Percentiles rank a stretch among this genome's conserved stretches.
phyloP scores from a whole-genome alignment of 2,113 vertebrate species.

The Actenoides lindsayi region DNA sequence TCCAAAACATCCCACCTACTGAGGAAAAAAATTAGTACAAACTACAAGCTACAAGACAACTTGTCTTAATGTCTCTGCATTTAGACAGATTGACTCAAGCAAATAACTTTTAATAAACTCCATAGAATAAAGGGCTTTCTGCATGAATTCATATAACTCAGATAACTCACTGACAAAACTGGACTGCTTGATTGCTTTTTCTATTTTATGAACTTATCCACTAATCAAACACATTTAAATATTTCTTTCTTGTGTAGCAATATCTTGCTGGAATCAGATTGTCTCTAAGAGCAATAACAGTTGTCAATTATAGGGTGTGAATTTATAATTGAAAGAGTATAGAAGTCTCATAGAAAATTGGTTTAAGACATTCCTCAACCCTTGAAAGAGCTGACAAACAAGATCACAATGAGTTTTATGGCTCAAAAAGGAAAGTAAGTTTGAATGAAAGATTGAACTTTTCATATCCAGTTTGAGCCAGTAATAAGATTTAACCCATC shows the following conservation, averaged over 20 bases:
- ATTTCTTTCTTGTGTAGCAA: not conserved
- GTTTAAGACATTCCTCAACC: not conserved
- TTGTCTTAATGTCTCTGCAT: not conserved
- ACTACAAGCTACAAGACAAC: not conserved
- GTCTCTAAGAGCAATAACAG: not conserved
- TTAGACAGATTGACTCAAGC: not conserved
- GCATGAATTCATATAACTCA: not conserved
- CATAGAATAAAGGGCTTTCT: not conserved
- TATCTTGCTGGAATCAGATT: not conserved
- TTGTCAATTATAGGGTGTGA: not conserved
- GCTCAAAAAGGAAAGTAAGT: not conserved
- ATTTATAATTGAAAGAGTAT: not conserved
- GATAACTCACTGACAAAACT: not conserved
- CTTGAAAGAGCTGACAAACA: not conserved
- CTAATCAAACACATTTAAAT: not conserved
- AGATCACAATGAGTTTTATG: not conserved
- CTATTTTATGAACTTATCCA: not conserved
- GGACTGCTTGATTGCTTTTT: not conserved
- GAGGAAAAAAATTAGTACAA: not conserved
- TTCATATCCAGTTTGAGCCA: not conserved
- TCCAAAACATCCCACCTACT: not conserved
- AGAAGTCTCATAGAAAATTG: not conserved
- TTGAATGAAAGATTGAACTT: not conserved
- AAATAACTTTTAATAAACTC: not conserved
- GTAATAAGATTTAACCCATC: not conserved